Conservation (phyloP, 2,888 invertebrate genomes). For the Scaptomyza reducta region DNA sequence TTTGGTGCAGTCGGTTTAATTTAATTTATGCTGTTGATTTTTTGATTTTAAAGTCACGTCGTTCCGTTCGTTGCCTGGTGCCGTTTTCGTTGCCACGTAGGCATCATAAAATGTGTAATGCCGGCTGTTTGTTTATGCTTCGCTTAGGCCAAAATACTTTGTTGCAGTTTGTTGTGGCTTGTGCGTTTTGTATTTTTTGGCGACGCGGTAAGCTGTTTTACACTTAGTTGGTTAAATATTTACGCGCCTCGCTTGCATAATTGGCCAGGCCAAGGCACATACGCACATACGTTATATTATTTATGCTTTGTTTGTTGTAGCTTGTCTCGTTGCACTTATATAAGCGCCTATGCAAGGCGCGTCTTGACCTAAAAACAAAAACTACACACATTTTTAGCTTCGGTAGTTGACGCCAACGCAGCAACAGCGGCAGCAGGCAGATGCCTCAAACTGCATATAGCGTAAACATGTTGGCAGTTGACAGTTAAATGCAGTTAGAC, state of each 20-base stretch:
- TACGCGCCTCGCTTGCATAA: conserved; percentile 54
- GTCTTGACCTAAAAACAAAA: conserved; percentile 67
- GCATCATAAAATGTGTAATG: conserved; percentile 55
- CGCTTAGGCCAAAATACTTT: conserved; percentile 42
- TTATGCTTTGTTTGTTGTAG: conserved; percentile 37
- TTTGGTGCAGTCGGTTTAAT: conserved; percentile 44
- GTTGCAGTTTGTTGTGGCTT: conserved; percentile 39
- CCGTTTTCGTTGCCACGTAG: too few species aligned
- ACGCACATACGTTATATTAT: conserved; percentile 34
- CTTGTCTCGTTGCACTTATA: conserved; percentile 51
- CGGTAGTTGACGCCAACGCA: conserved; percentile 72
- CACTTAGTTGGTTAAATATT: conserved; percentile 33
- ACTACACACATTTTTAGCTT: conserved; percentile 32
- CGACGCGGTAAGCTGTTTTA: conserved; percentile 24
- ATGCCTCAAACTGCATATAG: conserved; percentile 35
- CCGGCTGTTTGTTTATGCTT: conserved; percentile 43
- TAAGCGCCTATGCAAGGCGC: conserved; percentile 64
- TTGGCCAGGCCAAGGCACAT: conserved; percentile 49
- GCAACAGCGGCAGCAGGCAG: conserved; percentile 31
- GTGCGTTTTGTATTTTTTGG: conserved; percentile 13
- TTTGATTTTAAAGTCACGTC: conserved; percentile 54
- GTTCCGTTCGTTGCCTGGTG: conserved; percentile 17
- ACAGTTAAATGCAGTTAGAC: conserved; percentile 73
- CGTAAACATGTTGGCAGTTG: conserved; percentile 72
- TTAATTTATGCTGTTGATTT: conserved; percentile 57